Base-by-base conservation (phyloP, 1,140 invertebrate genomes). In the Cepaea nemoralis region DNA sequence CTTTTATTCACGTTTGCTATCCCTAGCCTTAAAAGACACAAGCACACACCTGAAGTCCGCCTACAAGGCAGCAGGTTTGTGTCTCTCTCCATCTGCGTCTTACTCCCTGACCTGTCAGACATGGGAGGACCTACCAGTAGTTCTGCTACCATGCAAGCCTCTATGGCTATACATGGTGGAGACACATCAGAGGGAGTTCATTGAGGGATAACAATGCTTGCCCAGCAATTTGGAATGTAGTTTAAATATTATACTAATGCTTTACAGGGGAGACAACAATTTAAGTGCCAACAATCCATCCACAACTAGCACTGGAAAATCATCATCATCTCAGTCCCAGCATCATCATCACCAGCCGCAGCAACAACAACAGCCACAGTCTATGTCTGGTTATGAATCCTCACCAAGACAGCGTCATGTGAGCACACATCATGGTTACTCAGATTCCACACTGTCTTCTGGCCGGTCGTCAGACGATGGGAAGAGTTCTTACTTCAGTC, bases 361-460 rank as follows among this genome's bases (percentile, higher is more conserved):
- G 24, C 63, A 45, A 63, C 81, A 70, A 33, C 40, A 22, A 59
- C 69, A 77, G 31, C 42, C 14, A 14, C 70, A 55, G 42, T 50
- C 55, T 39, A 59, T 19, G 0, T 12, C 33, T 37, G 63, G 22
- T 35, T 71, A 66, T 35, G 78, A 71, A 33, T 35, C 31, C 27
- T 59, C 66, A 59, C 74, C 37, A 33, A 82, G 78, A 12, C 66
- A 70, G 69, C 78, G 78, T 22, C 42, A 67, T 22, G 10, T 31
- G 19, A 19, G 12, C n/a, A 37, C 59, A 12, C 75, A 80, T 76
- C 88, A 89, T 80, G 87, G 85, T n/a, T 89, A 87, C 81, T 86
- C 86, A 19, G 88, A 89, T 67, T 85, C 88, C 39, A 84, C 85
- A 1, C 73, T 88, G 45, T 87, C 86, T 0, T 85, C 85, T 27